Evolutionary conservation across 2,888 invertebrate species (phyloP).

Genomic region (Leuctra nigra): DNA sequence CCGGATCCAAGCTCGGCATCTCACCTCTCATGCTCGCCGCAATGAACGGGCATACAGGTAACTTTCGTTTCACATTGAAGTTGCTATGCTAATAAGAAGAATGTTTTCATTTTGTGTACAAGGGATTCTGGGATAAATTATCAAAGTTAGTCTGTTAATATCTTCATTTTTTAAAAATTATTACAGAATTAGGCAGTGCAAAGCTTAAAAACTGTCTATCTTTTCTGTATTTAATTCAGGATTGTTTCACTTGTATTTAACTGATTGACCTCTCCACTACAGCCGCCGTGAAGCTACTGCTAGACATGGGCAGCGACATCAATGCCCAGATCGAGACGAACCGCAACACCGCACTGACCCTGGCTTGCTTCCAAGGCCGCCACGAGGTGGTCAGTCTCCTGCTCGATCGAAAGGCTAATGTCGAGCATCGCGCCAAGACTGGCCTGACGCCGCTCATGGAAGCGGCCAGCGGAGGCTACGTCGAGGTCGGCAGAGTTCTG

Average conservation of each 20-base stretch:
- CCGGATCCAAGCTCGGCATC: conserved; percentile 95
- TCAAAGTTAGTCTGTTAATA: no score
- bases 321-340: conserved; percentile 99
- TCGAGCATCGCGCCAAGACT: conserved; percentile 98
- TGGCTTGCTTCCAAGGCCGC: conserved; percentile 98
- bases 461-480: conserved; percentile 98
- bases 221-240: no score
- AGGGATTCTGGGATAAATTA: no score
- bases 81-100: no score
- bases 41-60: conserved; percentile 91
- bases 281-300: conserved; percentile 86
- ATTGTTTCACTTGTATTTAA: no score
- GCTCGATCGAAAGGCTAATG: conserved; percentile 94
- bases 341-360: conserved; percentile 94
- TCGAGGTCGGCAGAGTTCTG: conserved; percentile 93
- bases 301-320: conserved; percentile 98
- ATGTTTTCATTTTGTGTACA: no score
- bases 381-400: conserved; percentile 97
- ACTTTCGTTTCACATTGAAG: no score
- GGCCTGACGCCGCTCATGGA: conserved; percentile 99
- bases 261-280: no score
- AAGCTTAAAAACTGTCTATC: no score
- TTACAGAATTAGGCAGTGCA: no score
- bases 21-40: conserved; percentile 98
- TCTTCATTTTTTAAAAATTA: no score